A percentile compares a stretch with the other conserved stretches of the same genome.
phyloP scores from a whole-genome alignment of 2,888 invertebrate species.

The Stenodema calcarata region DNA sequence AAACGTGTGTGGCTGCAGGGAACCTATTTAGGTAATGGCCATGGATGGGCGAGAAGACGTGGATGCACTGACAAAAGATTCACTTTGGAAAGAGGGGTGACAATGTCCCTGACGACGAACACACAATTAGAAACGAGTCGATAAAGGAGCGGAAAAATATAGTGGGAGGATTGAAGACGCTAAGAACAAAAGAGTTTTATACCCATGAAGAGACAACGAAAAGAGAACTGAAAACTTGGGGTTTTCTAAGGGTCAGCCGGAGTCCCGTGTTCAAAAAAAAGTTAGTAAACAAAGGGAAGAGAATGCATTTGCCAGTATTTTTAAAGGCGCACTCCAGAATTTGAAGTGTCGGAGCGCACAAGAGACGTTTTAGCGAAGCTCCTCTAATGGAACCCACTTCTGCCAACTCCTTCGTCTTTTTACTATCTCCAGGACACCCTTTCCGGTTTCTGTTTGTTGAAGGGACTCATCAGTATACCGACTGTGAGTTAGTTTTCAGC shows the following conservation, averaged over 20 bases:
- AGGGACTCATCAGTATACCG: neutral
- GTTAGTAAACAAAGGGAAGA: neutral
- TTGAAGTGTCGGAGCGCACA: neutral
- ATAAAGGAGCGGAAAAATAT: neutral
- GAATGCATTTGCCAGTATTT: neutral
- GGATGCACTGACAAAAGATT: neutral
- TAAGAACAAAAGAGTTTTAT: neutral
- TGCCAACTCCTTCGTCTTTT: neutral
- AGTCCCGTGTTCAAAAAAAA: neutral
- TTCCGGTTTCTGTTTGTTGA: neutral
- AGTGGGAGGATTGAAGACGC: neutral
- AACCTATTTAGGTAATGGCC: neutral
- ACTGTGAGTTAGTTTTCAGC: neutral
- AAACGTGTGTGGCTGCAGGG: neutral
- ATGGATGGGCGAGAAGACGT: neutral
- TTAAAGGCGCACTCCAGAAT: neutral
- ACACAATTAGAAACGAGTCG: neutral
- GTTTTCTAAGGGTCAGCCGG: neutral
- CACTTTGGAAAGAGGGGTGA: neutral
- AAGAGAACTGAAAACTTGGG: neutral
- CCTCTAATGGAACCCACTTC: slow-evolving; percentile 11
- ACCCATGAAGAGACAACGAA: neutral
- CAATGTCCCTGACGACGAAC: neutral
- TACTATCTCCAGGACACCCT: neutral
- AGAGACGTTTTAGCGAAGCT: slow-evolving; percentile 18